phyloP scores from a whole-genome alignment of 23 tunicate genomes.

The Styela clava region DNA sequence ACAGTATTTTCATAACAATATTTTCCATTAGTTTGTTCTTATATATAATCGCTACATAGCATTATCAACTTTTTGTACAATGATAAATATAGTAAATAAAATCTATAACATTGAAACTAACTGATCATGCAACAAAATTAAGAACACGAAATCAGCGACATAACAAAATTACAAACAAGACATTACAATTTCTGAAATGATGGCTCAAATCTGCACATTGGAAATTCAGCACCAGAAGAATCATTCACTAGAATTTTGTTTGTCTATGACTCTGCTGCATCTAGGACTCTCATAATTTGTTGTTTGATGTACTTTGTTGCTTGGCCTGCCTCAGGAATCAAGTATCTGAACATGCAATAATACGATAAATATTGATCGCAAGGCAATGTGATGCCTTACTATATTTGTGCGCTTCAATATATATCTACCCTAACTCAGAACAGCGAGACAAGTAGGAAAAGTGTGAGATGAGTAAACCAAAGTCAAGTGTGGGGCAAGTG shows the following conservation, averaged over 20 bases:
- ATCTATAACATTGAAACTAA: background rate
- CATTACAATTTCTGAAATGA: too few relatives aligned
- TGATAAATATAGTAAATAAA: background rate
- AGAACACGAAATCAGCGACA: background rate
- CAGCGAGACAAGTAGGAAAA: too few relatives aligned
- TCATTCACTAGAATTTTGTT: too few relatives aligned
- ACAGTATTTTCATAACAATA: too few relatives aligned
- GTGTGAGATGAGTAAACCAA: too few relatives aligned
- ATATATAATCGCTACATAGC: background rate
- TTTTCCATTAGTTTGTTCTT: too few relatives aligned
- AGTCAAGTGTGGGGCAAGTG: too few relatives aligned
- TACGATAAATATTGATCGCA: background rate
- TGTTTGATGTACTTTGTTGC: conserved; percentile 64
- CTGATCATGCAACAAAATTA: background rate
- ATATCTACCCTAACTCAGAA: too few relatives aligned
- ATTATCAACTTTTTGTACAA: background rate
- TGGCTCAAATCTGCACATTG: too few relatives aligned
- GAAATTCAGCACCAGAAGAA: too few relatives aligned
- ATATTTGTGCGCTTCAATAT: too few relatives aligned
- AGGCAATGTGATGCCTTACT: too few relatives aligned
- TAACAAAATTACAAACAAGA: background rate
- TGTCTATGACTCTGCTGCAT: background rate
- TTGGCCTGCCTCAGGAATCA: conserved; percentile 73
- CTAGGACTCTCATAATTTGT: conserved; percentile 45
- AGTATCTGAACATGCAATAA: conserved; percentile 25